These are phyloP conservation scores for Drosophila leonis DNA, from an alignment of 2,888 invertebrate species.

Conservation along the genomic window DNA sequence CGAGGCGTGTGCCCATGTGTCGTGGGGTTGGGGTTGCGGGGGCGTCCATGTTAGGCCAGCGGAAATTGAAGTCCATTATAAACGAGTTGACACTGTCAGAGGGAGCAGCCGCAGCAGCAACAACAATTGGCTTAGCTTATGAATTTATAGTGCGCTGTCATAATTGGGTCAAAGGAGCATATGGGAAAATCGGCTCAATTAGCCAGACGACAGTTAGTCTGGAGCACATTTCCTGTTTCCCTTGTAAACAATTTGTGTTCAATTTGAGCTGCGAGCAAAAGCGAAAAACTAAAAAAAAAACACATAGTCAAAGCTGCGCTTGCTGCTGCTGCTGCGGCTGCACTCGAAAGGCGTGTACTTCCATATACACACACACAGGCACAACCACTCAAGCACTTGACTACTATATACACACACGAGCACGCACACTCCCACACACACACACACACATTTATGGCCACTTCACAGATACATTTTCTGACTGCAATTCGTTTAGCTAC, in stretches of 20 bases:
- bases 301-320: slow-evolving; percentile 30
- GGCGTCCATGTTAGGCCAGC: slow-evolving; percentile 39
- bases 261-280: slow-evolving; percentile 24
- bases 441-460: slow-evolving; percentile 41
- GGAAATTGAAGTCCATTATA: slow-evolving; percentile 75
- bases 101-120: slow-evolving; percentile 28
- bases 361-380: slow-evolving; percentile 33
- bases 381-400: slow-evolving; percentile 36
- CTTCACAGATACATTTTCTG: slow-evolving; percentile 72
- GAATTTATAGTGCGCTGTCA: slow-evolving; percentile 51
- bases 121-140: slow-evolving; percentile 64
- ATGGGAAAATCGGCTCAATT: slow-evolving; percentile 38
- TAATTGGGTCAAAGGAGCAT: slow-evolving; percentile 83
- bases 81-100: slow-evolving; percentile 51
- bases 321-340: slow-evolving; percentile 38
- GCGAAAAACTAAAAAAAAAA: background rate
- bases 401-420: slow-evolving; percentile 40
- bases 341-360: slow-evolving; percentile 68
- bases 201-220: slow-evolving; percentile 60
- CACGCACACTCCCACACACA: slow-evolving; percentile 13
- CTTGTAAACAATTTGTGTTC: slow-evolving; percentile 14
- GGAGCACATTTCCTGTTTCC: slow-evolving; percentile 40
- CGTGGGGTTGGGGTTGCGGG: slow-evolving; percentile 2
- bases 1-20: slow-evolving; percentile 64
- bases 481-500: slow-evolving; percentile 55